Conservation (phyloP, 2,113 vertebrate genomes). For the Pitta sordida region DNA sequence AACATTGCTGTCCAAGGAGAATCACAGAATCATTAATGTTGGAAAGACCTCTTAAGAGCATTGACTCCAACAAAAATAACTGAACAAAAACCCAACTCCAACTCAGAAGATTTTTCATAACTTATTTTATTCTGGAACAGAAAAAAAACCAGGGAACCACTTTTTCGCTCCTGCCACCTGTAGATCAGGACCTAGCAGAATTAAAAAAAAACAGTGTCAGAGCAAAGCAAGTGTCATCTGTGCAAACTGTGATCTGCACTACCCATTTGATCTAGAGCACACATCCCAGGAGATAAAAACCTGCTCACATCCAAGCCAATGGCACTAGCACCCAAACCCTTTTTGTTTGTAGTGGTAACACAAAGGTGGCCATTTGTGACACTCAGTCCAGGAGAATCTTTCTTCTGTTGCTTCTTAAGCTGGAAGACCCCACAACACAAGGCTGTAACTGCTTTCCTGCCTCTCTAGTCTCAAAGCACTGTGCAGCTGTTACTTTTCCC, state of each 20-base stretch:
- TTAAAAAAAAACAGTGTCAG: neutral
- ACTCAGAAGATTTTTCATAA: neutral
- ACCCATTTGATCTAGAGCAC: neutral
- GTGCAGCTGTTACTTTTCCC: neutral
- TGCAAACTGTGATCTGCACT: neutral
- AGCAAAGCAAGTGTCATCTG: neutral
- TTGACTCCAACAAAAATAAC: neutral
- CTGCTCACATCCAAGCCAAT: accelerated
- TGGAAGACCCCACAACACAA: neutral
- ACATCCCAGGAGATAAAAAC: neutral
- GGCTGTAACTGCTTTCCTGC: neutral
- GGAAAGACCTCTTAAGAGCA: neutral
- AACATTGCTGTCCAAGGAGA: neutral
- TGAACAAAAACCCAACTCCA: neutral
- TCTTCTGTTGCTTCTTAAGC: neutral
- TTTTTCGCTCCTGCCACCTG: neutral
- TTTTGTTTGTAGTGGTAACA: neutral
- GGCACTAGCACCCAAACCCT: neutral
- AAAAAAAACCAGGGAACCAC: neutral
- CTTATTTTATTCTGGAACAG: neutral
- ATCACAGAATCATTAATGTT: neutral
- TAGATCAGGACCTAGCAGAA: neutral
- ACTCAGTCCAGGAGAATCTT: neutral
- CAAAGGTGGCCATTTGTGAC: neutral
- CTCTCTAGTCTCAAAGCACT: neutral